These are phyloP conservation scores for Etia nguti DNA, from an alignment of 2,113 vertebrate genomes.

Conservation along the genomic window DNA sequence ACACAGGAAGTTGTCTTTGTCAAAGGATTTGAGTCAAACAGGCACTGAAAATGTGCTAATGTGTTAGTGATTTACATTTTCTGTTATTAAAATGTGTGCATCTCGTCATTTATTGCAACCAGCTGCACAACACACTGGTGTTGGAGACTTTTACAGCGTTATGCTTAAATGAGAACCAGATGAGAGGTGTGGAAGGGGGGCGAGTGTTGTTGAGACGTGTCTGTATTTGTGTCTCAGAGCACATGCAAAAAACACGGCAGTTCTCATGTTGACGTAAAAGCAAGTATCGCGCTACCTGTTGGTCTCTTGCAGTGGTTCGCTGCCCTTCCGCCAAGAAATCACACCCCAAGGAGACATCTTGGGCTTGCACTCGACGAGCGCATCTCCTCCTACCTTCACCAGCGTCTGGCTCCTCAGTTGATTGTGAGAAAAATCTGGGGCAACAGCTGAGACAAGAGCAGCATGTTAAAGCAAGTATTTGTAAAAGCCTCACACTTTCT, in stretches of 20 bases:
- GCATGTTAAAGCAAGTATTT: slow-evolving; percentile 5
- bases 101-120: not conserved
- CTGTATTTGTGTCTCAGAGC: not conserved
- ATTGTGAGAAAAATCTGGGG: slow-evolving; percentile 90
- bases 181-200: not conserved
- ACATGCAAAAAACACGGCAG: not conserved
- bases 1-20: not conserved
- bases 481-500: slow-evolving; percentile 6
- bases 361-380: slow-evolving; percentile 90
- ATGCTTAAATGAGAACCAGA: not conserved
- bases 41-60: not conserved
- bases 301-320: slow-evolving; percentile 78
- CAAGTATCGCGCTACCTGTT: slow-evolving; percentile 77
- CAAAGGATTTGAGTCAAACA: not conserved
- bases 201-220: not conserved
- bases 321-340: slow-evolving; percentile 91
- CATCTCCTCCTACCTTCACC: slow-evolving; percentile 88
- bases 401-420: slow-evolving; percentile 85
- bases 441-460: slow-evolving; percentile 74
- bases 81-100: not conserved
- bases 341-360: slow-evolving; percentile 91
- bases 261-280: not conserved
- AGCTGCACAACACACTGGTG: not conserved
- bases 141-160: not conserved
- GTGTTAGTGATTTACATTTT: not conserved